Base-by-base conservation (phyloP, 1,140 invertebrate species). In the Neelides sp. region DNA sequence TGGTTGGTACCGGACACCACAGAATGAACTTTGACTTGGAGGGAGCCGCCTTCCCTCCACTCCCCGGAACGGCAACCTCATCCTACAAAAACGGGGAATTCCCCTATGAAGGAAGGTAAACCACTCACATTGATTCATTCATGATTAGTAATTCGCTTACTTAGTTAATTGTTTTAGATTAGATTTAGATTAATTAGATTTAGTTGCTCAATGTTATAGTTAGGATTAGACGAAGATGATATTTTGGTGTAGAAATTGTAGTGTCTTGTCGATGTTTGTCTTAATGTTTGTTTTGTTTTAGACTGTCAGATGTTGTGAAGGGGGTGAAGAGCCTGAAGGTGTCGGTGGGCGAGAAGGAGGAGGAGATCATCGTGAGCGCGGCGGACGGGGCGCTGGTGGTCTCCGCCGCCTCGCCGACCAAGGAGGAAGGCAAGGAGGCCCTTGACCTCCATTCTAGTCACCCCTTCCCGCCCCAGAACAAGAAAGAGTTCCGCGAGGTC, bases 221-320 rank as follows among this genome's bases (percentile, higher is more conserved):
- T n/a, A n/a, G n/a, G n/a, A n/a, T n/a, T n/a, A n/a, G n/a, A n/a
- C n/a, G n/a, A n/a, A n/a, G n/a, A n/a, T n/a, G n/a, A n/a, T n/a
- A n/a, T n/a, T n/a, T n/a, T n/a, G n/a, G n/a, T n/a, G n/a, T n/a
- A n/a, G n/a, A n/a, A n/a, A n/a, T n/a, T n/a, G n/a, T n/a, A n/a
- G n/a, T n/a, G n/a, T n/a, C n/a, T n/a, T n/a, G n/a, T n/a, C n/a
- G n/a, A n/a, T n/a, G n/a, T n/a, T n/a, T n/a, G n/a, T n/a, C n/a
- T n/a, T n/a, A n/a, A n/a, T 46, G 27, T 46, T 42, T 28, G 2
- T 30, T 32, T 41, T 32, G 28, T 43, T 47, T 74, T 64, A 73
- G 82, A 63, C 68, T 86, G 57, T 78, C 84, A 3, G 84, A 87
- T 66, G 82, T 87, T 27, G 83, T 87, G 19, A 85, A 84, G 64